Conservation (phyloP, 64 coral and sea anemone genomes). For the Dendrophyllia cribrosa region DNA sequence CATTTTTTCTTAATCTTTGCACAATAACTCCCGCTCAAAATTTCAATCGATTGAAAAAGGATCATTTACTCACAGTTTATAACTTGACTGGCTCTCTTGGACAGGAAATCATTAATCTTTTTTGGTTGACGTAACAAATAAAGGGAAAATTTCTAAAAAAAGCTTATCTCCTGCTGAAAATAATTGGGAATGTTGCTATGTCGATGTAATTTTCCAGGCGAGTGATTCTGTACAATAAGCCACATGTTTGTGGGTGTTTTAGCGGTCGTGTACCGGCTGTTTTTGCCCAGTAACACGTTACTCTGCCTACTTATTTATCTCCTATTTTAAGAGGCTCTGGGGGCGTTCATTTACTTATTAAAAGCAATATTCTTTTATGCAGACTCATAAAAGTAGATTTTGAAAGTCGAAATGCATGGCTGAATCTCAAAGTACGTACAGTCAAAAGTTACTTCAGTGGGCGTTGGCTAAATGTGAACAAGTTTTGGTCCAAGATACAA, state of each 20-base stretch:
- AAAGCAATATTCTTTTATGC: background rate
- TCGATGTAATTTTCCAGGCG: slow-evolving; percentile 37
- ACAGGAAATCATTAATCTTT: background rate
- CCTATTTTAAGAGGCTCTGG: slow-evolving; percentile 1
- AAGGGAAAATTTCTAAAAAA: background rate
- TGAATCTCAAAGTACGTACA: background rate
- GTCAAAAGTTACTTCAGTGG: background rate
- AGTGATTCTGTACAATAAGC: slow-evolving; percentile 36
- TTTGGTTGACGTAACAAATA: background rate
- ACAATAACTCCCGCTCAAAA: background rate
- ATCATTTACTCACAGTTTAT: background rate
- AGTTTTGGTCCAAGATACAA: no score
- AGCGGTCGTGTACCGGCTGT: background rate
- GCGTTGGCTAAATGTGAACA: background rate
- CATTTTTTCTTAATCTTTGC: background rate
- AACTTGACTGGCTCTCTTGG: background rate
- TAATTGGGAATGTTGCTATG: slow-evolving; percentile 29
- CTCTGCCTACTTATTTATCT: background rate
- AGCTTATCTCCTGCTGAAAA: background rate
- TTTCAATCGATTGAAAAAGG: background rate
- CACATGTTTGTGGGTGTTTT: slow-evolving; percentile 34
- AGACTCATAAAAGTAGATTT: background rate
- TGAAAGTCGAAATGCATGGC: background rate
- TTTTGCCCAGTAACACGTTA: slow-evolving; percentile 56
- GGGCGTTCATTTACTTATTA: slow-evolving; percentile 31